Base-by-base conservation (phyloP, 1,140 invertebrate genomes). In the Euwallacea similis region DNA sequence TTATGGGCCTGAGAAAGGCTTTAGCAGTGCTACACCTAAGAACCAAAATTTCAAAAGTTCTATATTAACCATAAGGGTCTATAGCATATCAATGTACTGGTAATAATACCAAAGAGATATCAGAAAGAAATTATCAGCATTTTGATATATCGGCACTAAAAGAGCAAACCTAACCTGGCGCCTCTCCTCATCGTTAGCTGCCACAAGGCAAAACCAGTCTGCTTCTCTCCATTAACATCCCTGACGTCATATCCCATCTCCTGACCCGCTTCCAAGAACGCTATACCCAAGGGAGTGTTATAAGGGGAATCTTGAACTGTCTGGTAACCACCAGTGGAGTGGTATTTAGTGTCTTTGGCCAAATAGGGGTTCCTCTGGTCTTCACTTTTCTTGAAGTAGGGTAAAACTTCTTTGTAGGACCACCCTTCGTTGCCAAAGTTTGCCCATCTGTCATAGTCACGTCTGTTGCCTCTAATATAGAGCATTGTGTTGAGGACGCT, bases 401-500 rank as follows among this genome's bases (percentile, higher is more conserved):
- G 91, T 6, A 96, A 80, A 0, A 95, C 88, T 63, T 95, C 91
- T 55, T 95, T 89, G 80, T 91, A 98, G 1, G 90, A 88, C 96
- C 96, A 98, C 0, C 93, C 93, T 0, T 86, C 83, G 77, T 97
- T 97, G 0, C 96, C 96, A 50, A 94, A 87, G 0, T 85, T 84
- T 46, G 91, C 91, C 96, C 96, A 98, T 61, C 69, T 86, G 80
- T 98, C 93, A 77, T 89, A 98, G 80, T 98, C 96, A 3, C 89
- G 84, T 68, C 89, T 87, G 83, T 98, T 96, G 0, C 96, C 96
- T 67, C 96, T 84, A 7, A 98, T 89, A 80, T 98, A 98, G 0
- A 97, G 86, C 96, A 98, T 94, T 0, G 92, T 93, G 74, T 94
- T 95, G 0, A 94, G 81, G 0, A 94, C 92, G 11, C 89, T 91